Percentiles rank a stretch among this genome's conserved stretches.
Evolutionary conservation across 2,113 vertebrate species (phyloP).

Genomic region (Polyodon spathula): DNA sequence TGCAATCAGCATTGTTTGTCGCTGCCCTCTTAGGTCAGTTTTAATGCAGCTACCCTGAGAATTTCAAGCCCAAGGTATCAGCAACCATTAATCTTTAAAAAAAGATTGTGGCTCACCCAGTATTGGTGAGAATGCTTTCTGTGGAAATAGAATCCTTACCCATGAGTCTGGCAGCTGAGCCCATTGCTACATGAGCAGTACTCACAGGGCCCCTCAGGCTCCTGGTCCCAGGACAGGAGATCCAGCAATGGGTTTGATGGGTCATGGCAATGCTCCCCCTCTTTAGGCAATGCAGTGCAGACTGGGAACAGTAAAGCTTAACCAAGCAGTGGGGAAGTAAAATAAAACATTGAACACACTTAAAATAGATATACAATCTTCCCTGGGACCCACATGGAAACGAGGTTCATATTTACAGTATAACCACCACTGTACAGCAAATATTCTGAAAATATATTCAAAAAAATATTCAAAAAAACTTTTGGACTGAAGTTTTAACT

Average conservation of each 20-base stretch:
- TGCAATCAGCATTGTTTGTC: too few relatives aligned
- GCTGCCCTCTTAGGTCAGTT: too few relatives aligned
- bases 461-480: too few relatives aligned
- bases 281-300: conserved; percentile 70
- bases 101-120: too few relatives aligned
- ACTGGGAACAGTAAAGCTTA: conserved; percentile 80
- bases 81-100: too few relatives aligned
- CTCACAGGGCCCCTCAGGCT: conserved; percentile 62
- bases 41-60: too few relatives aligned
- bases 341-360: background rate
- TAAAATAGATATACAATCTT: too few relatives aligned
- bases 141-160: conserved; percentile 51
- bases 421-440: background rate
- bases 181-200: conserved; percentile 75
- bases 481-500: too few relatives aligned
- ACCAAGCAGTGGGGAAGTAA: background rate
- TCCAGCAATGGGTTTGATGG: conserved; percentile 69
- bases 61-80: too few relatives aligned
- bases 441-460: too few relatives aligned
- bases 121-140: too few relatives aligned
- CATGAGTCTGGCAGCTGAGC: conserved; percentile 73
- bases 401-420: background rate
- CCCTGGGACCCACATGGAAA: background rate
- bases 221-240: conserved; percentile 72
- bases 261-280: conserved; percentile 69